Base-by-base conservation (phyloP, 2,113 vertebrate genomes). In the Clinocottus analis region DNA sequence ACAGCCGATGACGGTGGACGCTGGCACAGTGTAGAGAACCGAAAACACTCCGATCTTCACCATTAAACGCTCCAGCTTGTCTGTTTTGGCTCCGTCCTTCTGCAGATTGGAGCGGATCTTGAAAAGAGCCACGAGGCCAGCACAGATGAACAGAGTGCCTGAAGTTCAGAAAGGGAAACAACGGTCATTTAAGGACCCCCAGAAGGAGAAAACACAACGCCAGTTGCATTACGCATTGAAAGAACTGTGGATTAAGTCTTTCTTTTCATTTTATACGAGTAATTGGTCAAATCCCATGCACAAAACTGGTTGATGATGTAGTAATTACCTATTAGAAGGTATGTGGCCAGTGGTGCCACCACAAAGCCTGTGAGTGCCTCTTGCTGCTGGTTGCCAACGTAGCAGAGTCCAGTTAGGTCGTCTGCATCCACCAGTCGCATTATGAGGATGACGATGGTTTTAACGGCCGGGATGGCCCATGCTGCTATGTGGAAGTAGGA, bases 31-130 rank as follows among this genome's bases (percentile, higher is more conserved):
- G 92, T 99, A 99, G n/a, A 99, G 94, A 43, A 99, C 97, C 0
- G 98, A 99, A 89, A 99, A 99, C 84, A 99, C 97, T 0, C 98
- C 98, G 0, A 99, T 99, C 93, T 99, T 99, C 83, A 99, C 98
- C 97, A 99, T 99, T 49, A 99, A 90, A 45, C 98, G 96, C 88
- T 99, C 98, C 83, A 99, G 92, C 86, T 99, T 99, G 94, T 99
- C 98, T 0, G 98, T 99, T 92, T 99, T 99, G 69, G 98, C 97
- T 29, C 98, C 98, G 19, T 99, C 98, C 90, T 99, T 99, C 89
- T 99, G 98, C 75, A 99, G 96, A 88, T 99, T 99, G 27, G 98
- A 99, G 77, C 98, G 95, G 85, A 99, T 99, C 94, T 99, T 99
- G 94, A 99, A 99, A 43, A 99, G 95, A 60, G 98, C 98, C 88